Evolutionary conservation across 2,113 vertebrate species (phyloP), one percentile per base, ranked within the genome.

Genomic region (Phylloscopus trochilus): DNA sequence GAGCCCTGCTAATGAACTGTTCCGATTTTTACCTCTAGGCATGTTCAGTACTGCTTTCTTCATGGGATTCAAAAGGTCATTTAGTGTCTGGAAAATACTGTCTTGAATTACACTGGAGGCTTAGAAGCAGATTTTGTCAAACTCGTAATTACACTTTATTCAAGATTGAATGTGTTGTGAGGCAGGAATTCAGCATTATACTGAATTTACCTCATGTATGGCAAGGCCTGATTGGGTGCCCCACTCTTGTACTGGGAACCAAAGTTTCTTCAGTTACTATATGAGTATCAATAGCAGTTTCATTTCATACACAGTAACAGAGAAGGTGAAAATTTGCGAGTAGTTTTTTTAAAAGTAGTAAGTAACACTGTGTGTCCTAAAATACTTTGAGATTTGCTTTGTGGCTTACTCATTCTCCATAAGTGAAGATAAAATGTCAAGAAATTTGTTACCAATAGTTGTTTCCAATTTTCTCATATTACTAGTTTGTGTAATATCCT

Each of bases 151-250:
- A 41, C 31, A 15, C 7, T 49, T 53, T 4, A 31, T 52, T 66
- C 13, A 60, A 47, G n/a, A 47, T 3, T 27, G 39, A 64, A 64
- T 31, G 12, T 49, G 8, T 17, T 16, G 11, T 46, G 52, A 72
- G 28, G 28, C 9, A 16, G 16, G 28, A n/a, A 26, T 89, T 75
- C 41, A 47, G 31, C 28, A 3, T 30, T 52, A 15, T 15, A 13
- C 9, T n/a, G 35, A 47, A 4, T 59, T 78, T 9, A 35, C 19
- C 22, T 44, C 0, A 0, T 20, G 7, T 28, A 18, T 0, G 1
- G 23, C 30, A 80, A 55, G 41, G 35, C 17, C 27, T 70, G 13
- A 17, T 13, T 21, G 26, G 7, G 31, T 53, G 28, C 21, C 7
- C 15, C 47, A 7, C 13, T 70, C 31, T 41, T 58, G 2, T 30